These are phyloP conservation scores for Pterobdella sp. DNA, from an alignment of 2,888 invertebrate genomes.

Conservation along the genomic window DNA sequence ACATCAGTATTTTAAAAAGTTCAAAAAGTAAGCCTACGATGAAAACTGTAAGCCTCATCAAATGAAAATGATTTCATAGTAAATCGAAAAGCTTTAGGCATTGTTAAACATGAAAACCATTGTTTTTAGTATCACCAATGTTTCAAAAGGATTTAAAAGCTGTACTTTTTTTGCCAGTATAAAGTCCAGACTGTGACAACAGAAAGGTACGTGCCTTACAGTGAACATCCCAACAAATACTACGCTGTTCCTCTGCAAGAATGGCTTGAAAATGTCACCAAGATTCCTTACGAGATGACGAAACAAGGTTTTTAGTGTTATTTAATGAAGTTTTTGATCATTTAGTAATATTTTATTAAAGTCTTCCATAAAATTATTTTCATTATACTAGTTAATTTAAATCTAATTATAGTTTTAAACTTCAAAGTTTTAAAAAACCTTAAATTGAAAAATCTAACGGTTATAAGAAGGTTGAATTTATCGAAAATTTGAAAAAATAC, in stretches of 20 bases:
- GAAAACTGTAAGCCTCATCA: no score
- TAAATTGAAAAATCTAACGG: no score
- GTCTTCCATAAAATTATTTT: background rate
- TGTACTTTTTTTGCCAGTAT: background rate
- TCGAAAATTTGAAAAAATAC: no score
- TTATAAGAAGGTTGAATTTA: no score
- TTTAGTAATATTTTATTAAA: background rate
- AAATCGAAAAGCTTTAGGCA: no score
- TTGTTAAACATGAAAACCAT: no score
- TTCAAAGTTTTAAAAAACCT: background rate
- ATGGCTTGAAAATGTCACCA: conserved; percentile 20
- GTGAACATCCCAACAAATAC: conserved; percentile 8
- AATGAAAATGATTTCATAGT: no score
- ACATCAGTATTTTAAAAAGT: no score
- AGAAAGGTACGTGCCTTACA: background rate
- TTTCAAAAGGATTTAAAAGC: conserved; percentile 7
- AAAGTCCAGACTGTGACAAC: conserved; percentile 12
- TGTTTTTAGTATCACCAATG: no score
- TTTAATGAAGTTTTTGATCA: background rate
- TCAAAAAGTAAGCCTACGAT: no score
- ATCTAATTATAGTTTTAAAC: background rate
- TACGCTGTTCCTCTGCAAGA: conserved; percentile 9
- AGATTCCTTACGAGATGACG: conserved; percentile 8
- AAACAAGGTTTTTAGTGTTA: conserved; percentile 7
- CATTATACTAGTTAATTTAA: background rate